Percentiles rank a stretch among this genome's conserved stretches.
Conservation (phyloP, 2,888 invertebrate genomes). For the Zhengitettix transpicula region DNA sequence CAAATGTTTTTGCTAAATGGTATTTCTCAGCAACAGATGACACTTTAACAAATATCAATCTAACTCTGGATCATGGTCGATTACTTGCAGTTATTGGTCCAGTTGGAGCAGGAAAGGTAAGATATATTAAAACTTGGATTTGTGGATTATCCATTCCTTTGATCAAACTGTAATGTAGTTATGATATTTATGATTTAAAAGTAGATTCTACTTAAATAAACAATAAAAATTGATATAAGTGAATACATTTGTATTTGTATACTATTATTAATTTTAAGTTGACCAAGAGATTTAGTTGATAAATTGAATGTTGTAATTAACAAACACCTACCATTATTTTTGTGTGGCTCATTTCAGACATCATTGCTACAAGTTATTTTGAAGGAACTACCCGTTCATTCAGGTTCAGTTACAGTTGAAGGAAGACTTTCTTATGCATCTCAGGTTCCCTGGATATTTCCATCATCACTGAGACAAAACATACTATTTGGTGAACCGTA, state of each 20-base stretch:
- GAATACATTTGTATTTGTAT: too few relatives aligned
- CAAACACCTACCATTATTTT: neutral
- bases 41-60: slow-evolving; percentile 13
- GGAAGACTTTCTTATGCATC: slow-evolving; percentile 17
- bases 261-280: too few relatives aligned
- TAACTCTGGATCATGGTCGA: slow-evolving; percentile 38
- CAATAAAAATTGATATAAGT: too few relatives aligned
- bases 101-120: slow-evolving; percentile 59
- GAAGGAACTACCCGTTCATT: slow-evolving; percentile 27
- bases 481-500: slow-evolving; percentile 31
- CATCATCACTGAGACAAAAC: slow-evolving; percentile 30
- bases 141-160: too few relatives aligned
- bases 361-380: slow-evolving; percentile 23
- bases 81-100: slow-evolving; percentile 55
- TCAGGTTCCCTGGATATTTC: slow-evolving; percentile 31
- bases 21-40: slow-evolving; percentile 11
- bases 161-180: too few relatives aligned
- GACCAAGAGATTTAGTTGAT: too few relatives aligned
- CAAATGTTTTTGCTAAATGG: slow-evolving; percentile 15
- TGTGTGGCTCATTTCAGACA: slow-evolving; percentile 1
- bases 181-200: too few relatives aligned
- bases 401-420: slow-evolving; percentile 24
- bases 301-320: neutral
- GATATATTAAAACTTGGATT: slow-evolving; percentile 10
- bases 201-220: too few relatives aligned